Percentiles rank a stretch among this genome's conserved stretches.
These are phyloP conservation scores for Tubulanus polymorphus DNA, from an alignment of 2,888 invertebrate species.

Conservation along the genomic window DNA sequence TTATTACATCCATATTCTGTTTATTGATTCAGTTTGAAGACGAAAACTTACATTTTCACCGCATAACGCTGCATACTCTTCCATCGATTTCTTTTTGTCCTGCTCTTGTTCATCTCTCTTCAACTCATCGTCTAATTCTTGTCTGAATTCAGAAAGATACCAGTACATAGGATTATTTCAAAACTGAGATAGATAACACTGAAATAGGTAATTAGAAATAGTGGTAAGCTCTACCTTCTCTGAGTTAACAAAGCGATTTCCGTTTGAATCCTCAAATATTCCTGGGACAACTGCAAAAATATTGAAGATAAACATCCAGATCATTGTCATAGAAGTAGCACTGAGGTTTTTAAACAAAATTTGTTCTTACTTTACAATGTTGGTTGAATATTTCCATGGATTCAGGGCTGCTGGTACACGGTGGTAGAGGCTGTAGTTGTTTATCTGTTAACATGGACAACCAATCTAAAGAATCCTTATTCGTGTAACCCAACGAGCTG, in stretches of 20 bases:
- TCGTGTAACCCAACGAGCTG: no score
- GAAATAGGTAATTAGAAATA: background rate
- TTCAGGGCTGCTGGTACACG: slow-evolving; percentile 69
- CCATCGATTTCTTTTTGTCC: slow-evolving; percentile 56
- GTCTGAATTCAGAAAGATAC: slow-evolving; percentile 54
- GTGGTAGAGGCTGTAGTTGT: slow-evolving; percentile 66
- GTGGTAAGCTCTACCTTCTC: slow-evolving; percentile 59
- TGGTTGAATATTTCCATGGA: slow-evolving; percentile 84
- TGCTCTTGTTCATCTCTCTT: slow-evolving; percentile 50
- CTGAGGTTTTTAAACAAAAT: background rate
- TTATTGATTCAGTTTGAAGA: background rate
- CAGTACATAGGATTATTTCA: background rate
- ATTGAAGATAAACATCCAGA: background rate
- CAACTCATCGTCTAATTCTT: slow-evolving; percentile 57
- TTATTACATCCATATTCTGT: no score
- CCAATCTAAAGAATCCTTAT: no score
- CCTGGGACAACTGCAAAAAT: slow-evolving; percentile 67
- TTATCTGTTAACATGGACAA: background rate
- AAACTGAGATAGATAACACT: background rate
- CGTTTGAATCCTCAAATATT: slow-evolving; percentile 83
- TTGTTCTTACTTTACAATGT: slow-evolving; percentile 57
- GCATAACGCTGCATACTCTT: slow-evolving; percentile 65
- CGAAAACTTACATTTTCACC: slow-evolving; percentile 67
- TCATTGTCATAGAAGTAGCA: background rate
- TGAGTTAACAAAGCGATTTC: slow-evolving; percentile 77